Base-by-base conservation (phyloP, 2,113 vertebrate genomes). In the Saguinus midas region DNA sequence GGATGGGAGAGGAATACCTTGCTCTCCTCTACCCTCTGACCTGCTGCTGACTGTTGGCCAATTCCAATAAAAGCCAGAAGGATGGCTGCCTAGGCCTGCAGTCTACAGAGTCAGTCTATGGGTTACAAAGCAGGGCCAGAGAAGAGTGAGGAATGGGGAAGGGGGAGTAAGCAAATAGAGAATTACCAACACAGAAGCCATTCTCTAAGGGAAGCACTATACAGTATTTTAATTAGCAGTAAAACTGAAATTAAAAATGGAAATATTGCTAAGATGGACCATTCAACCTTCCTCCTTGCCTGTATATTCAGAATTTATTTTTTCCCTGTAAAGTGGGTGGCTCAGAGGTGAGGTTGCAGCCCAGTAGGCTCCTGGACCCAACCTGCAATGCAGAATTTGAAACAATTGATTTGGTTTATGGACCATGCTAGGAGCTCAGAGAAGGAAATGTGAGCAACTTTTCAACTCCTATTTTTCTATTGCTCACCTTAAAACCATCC, bases 91-190 rank as follows among this genome's bases (percentile, higher is more conserved):
- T 11, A 16, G n/a, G 29, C 10, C 25, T 70, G n/a, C 0, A 11
- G n/a, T 12, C 20, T 48, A 29, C 16, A 37, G 29, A 32, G 50
- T 13, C 35, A 66, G 35, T 14, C 27, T 66, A n/a, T 9, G 43
- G 37, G 75, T 89, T 55, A 12, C 70, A 43, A 45, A 66, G 29
- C 0, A 52, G 25, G 40, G 35, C 2, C 61, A 75, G 70, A 84
- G 5, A 55, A 12, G 25, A 16, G 29, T 8, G 2, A n/a, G 52
- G 40, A 61, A 11, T 0, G 3, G 11, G 32, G n/a, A 6, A 16
- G 58, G 40, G 8, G 5, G 1, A 0, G 21, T 90, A 32, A 25
- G 10, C 3, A 29, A n/a, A 16, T 1, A 70, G 21, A 29, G 48
- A 21, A n/a, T 18, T 43, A 40, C 5, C 18, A 23, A 8, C 58